Base-by-base conservation (phyloP, 2,113 vertebrate species). In the Coregonus clupeaformis region DNA sequence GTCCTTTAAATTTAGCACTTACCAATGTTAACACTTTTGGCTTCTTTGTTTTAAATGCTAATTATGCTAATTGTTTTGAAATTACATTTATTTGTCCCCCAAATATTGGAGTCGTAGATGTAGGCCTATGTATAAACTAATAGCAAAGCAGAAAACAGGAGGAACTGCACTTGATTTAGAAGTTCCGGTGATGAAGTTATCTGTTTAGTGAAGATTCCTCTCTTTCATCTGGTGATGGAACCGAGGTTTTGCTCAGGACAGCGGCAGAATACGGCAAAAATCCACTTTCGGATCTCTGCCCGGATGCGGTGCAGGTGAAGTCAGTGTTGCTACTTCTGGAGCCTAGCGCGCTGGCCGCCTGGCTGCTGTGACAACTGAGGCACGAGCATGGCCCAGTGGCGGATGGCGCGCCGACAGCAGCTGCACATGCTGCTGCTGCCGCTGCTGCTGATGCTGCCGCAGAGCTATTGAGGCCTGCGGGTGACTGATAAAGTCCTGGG, bases 261-360 rank as follows among this genome's bases (percentile, higher is more conserved):
- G 96, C 96, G 0, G 97, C 96, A 20, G 97, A 97, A 83, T 98
- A 98, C 47, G 97, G 96, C 89, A 98, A 85, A 90, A 98, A 98
- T 89, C 96, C 93, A 89, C 97, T 98, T 87, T 98, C 96, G 27
- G 96, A 95, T 80, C 97, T 95, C 79, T 95, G 96, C 25, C 93
- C 91, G 16, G 92, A 91, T 14, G 95, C 94, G 11, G 95, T 95
- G 89, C 97, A 98, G 52, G 94, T 92, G 85, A 98, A 98, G 86
- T 98, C 97, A 75, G 93, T 85, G 29, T 91, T 85, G 71, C 89
- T 60, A 84, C 92, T 86, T 83, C 93, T 90, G 66, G 92, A 91
- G 82, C 89, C 91, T 70, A 92, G 91, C 0, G 95, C 95, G 1
- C 94, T 95, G 18, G 95, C 94, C 20, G 95, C 93, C 81, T 97